Conservation (phyloP, 2,888 invertebrate species). For the Automeris io region DNA sequence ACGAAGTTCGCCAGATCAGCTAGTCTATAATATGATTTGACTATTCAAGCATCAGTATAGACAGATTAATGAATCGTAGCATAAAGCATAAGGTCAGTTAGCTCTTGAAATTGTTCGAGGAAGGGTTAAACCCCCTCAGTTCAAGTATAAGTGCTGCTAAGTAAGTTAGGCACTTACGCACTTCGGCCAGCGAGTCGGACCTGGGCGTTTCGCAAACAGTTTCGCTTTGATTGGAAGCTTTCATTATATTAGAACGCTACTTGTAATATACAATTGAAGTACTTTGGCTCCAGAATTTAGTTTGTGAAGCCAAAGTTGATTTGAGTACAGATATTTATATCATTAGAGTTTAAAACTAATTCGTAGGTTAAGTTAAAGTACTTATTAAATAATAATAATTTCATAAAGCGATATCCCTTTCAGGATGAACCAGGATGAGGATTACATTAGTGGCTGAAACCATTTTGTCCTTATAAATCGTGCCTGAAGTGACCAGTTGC, state of each 20-base stretch:
- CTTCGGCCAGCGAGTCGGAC: slow-evolving; percentile 19
- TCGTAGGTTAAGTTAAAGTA: too few relatives aligned
- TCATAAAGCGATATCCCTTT: too few relatives aligned
- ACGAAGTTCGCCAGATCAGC: too few relatives aligned
- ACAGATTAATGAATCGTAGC: slow-evolving; percentile 5
- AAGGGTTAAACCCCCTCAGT: slow-evolving; percentile 8
- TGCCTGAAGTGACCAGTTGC: too few relatives aligned
- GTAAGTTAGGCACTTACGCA: slow-evolving; percentile 24
- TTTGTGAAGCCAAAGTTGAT: neutral
- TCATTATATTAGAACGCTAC: slow-evolving; percentile 29
- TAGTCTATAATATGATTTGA: too few relatives aligned
- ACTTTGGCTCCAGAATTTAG: neutral
- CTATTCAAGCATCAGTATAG: too few relatives aligned
- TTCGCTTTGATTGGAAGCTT: slow-evolving; percentile 37
- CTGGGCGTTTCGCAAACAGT: slow-evolving; percentile 31
- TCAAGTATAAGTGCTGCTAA: slow-evolving; percentile 21
- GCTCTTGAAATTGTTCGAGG: slow-evolving; percentile 4
- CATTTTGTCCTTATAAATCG: too few relatives aligned
- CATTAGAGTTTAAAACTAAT: too few relatives aligned
- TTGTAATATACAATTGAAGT: slow-evolving; percentile 21
- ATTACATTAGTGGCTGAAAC: too few relatives aligned
- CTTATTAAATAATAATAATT: too few relatives aligned
- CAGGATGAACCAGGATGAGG: too few relatives aligned
- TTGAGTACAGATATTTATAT: too few relatives aligned
- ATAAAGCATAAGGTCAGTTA: slow-evolving; percentile 8